phyloP scores from a whole-genome alignment of 2,113 vertebrate genomes.

The Catharus fuscescens region DNA sequence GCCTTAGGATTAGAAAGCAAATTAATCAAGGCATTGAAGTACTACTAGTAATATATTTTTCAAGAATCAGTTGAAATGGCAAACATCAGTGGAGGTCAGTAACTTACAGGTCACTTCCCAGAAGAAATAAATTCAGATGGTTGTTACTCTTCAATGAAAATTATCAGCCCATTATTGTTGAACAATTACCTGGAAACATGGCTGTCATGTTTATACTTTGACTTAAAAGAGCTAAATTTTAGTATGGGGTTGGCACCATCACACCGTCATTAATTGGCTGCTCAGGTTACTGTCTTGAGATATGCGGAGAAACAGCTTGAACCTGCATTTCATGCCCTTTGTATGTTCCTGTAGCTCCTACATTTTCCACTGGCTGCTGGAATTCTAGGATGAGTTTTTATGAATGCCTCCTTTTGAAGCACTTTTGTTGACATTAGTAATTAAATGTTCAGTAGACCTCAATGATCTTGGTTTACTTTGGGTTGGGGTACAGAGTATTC shows the following conservation, averaged over 20 bases:
- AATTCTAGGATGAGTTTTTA: neutral
- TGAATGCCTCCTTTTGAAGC: neutral
- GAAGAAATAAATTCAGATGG: neutral
- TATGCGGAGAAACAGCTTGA: neutral
- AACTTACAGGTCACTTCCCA: neutral
- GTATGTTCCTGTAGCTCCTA: neutral
- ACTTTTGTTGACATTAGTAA: neutral
- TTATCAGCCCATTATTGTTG: neutral
- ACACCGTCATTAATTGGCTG: neutral
- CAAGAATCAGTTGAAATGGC: neutral
- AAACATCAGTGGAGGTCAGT: neutral
- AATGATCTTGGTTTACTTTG: neutral
- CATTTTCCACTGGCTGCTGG: fast-evolving
- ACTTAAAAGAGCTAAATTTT: neutral
- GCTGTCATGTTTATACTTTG: neutral
- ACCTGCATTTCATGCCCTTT: neutral
- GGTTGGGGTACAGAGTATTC: neutral
- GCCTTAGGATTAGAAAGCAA: neutral
- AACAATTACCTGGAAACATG: neutral
- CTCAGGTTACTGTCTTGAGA: neutral
- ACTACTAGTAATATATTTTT: neutral
- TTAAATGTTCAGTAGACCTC: neutral
- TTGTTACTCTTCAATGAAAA: neutral
- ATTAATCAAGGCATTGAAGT: neutral
- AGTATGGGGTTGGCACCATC: fast-evolving